phyloP scores from a whole-genome alignment of 2,888 invertebrate genomes.

The Ectobius pallidus region DNA sequence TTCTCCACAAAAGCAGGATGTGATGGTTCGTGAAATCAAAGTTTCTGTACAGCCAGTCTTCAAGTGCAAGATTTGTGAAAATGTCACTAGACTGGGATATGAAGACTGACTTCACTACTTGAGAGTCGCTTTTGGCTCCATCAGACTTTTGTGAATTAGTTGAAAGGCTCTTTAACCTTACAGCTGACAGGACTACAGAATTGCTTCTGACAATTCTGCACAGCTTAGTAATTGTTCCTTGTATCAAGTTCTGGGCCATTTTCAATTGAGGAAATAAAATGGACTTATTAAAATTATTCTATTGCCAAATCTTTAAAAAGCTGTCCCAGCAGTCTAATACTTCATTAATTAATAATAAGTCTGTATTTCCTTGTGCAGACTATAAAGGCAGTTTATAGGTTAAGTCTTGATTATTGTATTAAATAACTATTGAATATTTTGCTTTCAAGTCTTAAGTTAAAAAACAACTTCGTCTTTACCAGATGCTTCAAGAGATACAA shows the following conservation, averaged over 20 bases:
- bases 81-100: conserved; percentile 92
- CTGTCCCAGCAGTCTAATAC: conserved; percentile 18
- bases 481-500: conserved; percentile 79
- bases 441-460: conserved; percentile 24
- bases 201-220: background rate
- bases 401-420: background rate
- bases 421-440: conserved; percentile 31
- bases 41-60: conserved; percentile 94
- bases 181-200: background rate
- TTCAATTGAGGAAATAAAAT: background rate
- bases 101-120: conserved; percentile 81
- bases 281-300: conserved; percentile 19
- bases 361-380: background rate
- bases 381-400: background rate
- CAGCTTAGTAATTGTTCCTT: background rate
- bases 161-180: background rate
- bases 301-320: background rate
- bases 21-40: conserved; percentile 83
- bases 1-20: conserved; percentile 90
- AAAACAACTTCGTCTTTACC: conserved; percentile 64
- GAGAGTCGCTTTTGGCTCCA: background rate
- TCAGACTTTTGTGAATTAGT: background rate
- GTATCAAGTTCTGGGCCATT: conserved; percentile 20
- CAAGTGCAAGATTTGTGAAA: conserved; percentile 91
- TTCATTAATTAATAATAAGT: background rate